phyloP scores from a whole-genome alignment of 2,888 invertebrate species.

The Euspilapteryx auroguttella region DNA sequence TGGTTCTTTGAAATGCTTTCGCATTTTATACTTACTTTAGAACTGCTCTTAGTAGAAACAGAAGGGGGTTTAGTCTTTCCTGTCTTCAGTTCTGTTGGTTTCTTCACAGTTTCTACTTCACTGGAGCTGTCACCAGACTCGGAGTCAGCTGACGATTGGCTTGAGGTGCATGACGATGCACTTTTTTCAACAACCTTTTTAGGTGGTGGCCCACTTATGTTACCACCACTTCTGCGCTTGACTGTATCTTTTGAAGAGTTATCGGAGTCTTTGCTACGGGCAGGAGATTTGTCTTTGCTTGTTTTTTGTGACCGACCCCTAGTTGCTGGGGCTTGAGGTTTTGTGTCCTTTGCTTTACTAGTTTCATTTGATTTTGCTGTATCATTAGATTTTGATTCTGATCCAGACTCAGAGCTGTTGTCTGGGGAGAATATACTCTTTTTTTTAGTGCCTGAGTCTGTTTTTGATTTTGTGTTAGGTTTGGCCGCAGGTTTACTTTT shows the following conservation, averaged over 20 bases:
- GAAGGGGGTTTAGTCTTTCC: conserved; percentile 37
- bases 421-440: conserved; percentile 84
- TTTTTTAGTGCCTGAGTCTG: conserved; percentile 48
- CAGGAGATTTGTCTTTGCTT: conserved; percentile 24
- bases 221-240: conserved; percentile 32
- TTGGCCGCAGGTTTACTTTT: conserved; percentile 21
- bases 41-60: conserved; percentile 4
- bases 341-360: conserved; percentile 26
- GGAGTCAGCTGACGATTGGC: conserved; percentile 46
- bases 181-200: conserved; percentile 38
- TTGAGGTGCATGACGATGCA: conserved; percentile 44
- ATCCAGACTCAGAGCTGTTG: conserved; percentile 57
- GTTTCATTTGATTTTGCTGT: too few species aligned
- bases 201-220: conserved; percentile 38
- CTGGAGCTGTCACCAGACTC: conserved; percentile 47
- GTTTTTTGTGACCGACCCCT: conserved; percentile 33
- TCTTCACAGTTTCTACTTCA: conserved; percentile 27
- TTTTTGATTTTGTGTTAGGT: conserved; percentile 17
- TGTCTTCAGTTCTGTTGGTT: conserved; percentile 24
- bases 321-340: conserved; percentile 15
- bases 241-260: conserved; percentile 15
- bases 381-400: conserved; percentile 37
- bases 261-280: conserved; percentile 28
- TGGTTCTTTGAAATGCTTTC: too few species aligned
- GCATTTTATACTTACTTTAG: neutral